Conservation (phyloP, 2,888 invertebrate genomes). For the Thumatha senex region DNA sequence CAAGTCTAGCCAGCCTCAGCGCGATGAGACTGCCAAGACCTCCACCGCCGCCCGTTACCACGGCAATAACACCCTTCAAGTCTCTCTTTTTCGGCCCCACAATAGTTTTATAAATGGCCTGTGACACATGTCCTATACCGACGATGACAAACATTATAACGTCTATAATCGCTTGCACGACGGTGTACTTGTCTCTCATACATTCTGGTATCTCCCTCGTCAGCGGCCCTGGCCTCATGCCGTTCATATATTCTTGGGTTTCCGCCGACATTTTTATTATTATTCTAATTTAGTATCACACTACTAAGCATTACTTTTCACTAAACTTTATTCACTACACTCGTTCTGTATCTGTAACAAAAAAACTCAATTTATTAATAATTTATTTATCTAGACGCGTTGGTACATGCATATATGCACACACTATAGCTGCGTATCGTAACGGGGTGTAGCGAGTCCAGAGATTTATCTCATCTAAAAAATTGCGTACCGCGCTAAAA, state of each 20-base stretch:
- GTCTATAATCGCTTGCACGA: constrained; percentile 82
- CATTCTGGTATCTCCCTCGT: constrained; percentile 77
- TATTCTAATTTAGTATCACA: constrained; percentile 16
- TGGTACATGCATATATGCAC: no score
- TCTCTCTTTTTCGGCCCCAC: constrained; percentile 87
- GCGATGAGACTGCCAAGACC: constrained; percentile 92
- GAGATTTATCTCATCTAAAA: no score
- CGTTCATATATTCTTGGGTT: constrained; percentile 72
- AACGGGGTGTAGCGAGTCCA: no score
- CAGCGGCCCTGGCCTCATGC: constrained; percentile 69
- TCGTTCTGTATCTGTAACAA: constrained; percentile 46
- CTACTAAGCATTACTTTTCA: constrained; percentile 52
- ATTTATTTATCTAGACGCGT: no score
- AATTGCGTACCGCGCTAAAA: no score
- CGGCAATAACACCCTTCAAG: constrained; percentile 89
- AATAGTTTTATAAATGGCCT: constrained; percentile 84
- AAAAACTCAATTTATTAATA: no score
- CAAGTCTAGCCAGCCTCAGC: constrained; percentile 88
- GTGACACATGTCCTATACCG: constrained; percentile 74
- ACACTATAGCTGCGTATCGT: no score
- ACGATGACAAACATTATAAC: constrained; percentile 80
- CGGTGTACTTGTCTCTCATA: constrained; percentile 75
- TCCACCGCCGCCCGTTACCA: constrained; percentile 95
- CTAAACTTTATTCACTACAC: constrained; percentile 23
- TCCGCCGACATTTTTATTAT: constrained; percentile 55